phyloP scores from a whole-genome alignment of 2,888 invertebrate species.

The Latrodectus elegans region DNA sequence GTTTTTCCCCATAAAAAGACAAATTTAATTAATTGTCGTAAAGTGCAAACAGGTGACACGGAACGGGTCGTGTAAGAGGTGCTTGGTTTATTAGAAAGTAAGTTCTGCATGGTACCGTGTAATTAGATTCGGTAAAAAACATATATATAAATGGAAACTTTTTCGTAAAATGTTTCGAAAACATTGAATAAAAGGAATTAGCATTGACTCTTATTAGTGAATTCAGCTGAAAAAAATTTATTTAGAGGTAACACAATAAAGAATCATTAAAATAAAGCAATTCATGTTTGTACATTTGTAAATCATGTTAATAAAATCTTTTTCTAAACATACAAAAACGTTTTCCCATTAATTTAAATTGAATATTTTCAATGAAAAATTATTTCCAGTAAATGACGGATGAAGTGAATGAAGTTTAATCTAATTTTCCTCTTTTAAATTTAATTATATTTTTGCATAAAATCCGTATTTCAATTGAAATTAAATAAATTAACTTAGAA shows the following conservation, averaged over 20 bases:
- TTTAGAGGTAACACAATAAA: neutral
- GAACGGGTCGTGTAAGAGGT: conserved; percentile 48
- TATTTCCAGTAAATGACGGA: no score
- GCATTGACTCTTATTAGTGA: conserved; percentile 22
- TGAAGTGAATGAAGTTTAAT: no score
- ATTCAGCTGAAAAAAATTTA: neutral
- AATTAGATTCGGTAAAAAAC: conserved; percentile 45
- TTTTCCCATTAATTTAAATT: no score
- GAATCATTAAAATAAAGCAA: neutral
- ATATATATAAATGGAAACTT: conserved; percentile 23
- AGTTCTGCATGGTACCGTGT: conserved; percentile 38
- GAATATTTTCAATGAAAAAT: no score
- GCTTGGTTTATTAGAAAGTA: conserved; percentile 46
- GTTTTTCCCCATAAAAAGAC: neutral
- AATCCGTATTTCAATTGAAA: no score
- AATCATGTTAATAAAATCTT: no score
- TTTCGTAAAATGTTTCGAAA: conserved; percentile 34
- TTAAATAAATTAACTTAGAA: no score
- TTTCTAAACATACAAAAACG: no score
- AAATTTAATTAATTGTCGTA: conserved; percentile 43
- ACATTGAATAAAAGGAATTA: conserved; percentile 19
- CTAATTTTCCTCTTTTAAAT: no score
- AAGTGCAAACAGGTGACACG: conserved; percentile 47
- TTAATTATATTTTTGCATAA: no score
- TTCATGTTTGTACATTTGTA: no score